phyloP scores from a whole-genome alignment of 2,888 invertebrate genomes.

The Terebella lapidaria region DNA sequence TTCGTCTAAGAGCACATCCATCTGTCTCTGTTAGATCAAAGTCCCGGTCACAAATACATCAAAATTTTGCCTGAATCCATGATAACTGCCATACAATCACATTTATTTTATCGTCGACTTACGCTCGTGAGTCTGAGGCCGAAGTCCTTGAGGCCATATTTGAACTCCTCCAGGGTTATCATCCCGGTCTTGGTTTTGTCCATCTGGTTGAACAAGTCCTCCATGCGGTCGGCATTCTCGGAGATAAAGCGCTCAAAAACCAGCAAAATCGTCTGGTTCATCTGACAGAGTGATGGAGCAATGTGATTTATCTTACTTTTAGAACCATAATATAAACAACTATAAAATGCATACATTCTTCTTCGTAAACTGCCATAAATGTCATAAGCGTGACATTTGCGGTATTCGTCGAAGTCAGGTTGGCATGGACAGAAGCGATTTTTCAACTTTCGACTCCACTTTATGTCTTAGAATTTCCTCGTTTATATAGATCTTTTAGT shows the following conservation, averaged over 20 bases:
- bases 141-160: constrained; percentile 38
- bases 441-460: too few species aligned
- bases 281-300: constrained; percentile 17
- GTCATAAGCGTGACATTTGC: too few species aligned
- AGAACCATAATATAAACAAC: too few species aligned
- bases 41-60: background rate
- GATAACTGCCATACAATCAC: background rate
- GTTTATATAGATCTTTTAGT: too few species aligned
- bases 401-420: too few species aligned
- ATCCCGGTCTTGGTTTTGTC: constrained; percentile 40
- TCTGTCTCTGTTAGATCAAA: constrained; percentile 28
- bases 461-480: too few species aligned
- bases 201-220: constrained; percentile 34
- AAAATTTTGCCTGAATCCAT: background rate
- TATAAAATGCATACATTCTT: too few species aligned
- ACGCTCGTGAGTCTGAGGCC: constrained; percentile 47
- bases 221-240: constrained; percentile 32
- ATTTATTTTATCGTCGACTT: too few species aligned
- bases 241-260: constrained; percentile 37
- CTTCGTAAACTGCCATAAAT: too few species aligned
- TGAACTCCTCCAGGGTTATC: constrained; percentile 41
- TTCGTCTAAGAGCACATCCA: constrained; percentile 33
- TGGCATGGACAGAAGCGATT: too few species aligned
- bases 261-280: constrained; percentile 28
- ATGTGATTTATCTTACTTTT: too few species aligned